Evolutionary conservation across 1,140 invertebrate genomes (phyloP).

Genomic region (Drosophila willistoni): DNA sequence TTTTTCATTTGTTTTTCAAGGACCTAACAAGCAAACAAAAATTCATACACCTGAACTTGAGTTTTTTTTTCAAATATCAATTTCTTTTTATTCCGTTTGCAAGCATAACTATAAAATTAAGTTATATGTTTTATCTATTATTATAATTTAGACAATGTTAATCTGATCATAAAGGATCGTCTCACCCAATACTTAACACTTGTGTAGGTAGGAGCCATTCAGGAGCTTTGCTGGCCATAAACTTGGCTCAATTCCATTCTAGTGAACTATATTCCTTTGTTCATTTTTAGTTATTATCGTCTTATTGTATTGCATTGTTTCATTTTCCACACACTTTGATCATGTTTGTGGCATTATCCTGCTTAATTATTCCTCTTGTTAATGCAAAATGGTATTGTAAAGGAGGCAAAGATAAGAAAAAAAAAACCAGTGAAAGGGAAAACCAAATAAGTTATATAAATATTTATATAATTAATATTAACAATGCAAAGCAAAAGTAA

Average conservation of each 20-base stretch:
- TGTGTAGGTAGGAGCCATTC: neutral
- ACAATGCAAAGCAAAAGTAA: constrained; percentile 75
- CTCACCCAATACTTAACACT: too few relatives aligned
- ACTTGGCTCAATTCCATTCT: neutral
- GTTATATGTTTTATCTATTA: neutral
- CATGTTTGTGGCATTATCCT: constrained; percentile 56
- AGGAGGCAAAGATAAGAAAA: constrained; percentile 35
- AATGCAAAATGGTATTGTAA: constrained; percentile 54
- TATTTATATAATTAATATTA: constrained; percentile 77
- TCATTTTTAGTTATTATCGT: neutral
- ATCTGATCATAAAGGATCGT: neutral
- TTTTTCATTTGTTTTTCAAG: neutral
- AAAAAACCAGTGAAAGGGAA: constrained; percentile 38
- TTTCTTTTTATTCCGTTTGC: neutral
- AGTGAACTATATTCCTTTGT: neutral
- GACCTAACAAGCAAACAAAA: neutral
- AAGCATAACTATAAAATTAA: neutral
- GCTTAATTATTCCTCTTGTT: constrained; percentile 40
- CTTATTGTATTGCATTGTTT: neutral
- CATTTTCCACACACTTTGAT: constrained; percentile 15
- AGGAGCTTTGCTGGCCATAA: neutral
- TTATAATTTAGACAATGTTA: neutral
- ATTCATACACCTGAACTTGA: neutral
- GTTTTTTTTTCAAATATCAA: neutral
- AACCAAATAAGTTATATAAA: constrained; percentile 64